Evolutionary conservation across 2,888 invertebrate species (phyloP), one percentile per base, ranked within the genome.

Genomic region (Polia nebulosa): DNA sequence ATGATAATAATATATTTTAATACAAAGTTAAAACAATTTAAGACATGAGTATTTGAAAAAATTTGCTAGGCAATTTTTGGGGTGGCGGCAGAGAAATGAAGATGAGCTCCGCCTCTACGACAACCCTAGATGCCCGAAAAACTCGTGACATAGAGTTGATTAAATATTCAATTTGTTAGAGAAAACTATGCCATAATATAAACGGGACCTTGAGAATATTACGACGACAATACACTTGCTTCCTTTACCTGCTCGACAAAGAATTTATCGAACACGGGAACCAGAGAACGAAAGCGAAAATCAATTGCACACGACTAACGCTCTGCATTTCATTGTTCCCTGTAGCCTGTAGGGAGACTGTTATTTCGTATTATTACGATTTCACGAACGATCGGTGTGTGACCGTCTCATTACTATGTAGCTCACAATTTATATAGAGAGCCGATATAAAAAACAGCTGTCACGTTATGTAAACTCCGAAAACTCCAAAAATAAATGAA

Each of bases 401-500:
- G 57, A 34, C 49, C 57, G 36, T 72, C 73, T 74, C 69, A 72
- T 70, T 78, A 64, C 44, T 67, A 81, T 63, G 32, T 63, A 59
- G 65, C 78, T 72, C 59, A 73, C 64, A 85, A 86, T 88, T 88
- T 90, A 86, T 89, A 86, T 87, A 86, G 83, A 91, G 87, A 91
- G 90, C 80, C 76, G 80, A 83, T 87, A 87, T 87, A 89, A 93
- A 83, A 93, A 90, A 91, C 93, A 95, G 93, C 93, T 94, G 94
- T 93, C 94, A 92, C 87, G 95, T 95, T 95, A 95, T 94, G 92
- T 95, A 96, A 94, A 95, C 93, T 91, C 91, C 89, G 92, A 94
- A 96, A 94, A 95, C 93, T 91, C 91, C 90, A 81, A 94, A 94
- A 94, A 93, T 94, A 93, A 92, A 91, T 87, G 80, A 89, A 89